Evolutionary conservation across 2,113 vertebrate species (phyloP).

Genomic region (Hydropotes inermis): DNA sequence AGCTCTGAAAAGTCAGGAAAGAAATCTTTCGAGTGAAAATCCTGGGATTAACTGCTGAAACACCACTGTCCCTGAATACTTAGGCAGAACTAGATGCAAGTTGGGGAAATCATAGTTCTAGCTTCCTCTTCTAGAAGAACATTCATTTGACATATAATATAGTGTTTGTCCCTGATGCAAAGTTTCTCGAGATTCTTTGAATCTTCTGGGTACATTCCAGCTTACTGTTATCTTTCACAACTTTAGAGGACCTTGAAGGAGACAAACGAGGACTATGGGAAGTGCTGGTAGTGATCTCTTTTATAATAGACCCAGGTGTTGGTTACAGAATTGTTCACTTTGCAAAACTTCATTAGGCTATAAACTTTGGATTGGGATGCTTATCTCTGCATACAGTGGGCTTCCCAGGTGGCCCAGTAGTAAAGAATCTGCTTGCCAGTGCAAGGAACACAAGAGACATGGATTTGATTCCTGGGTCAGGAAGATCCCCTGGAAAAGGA

Average conservation of each 20-base stretch:
- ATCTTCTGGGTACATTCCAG: not conserved
- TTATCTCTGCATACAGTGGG: not conserved
- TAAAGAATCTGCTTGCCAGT: not conserved
- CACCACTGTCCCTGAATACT: not conserved
- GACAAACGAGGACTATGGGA: not conserved
- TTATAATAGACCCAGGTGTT: not conserved
- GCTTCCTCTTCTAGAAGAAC: not conserved
- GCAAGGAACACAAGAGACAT: not conserved
- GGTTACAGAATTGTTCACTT: not conserved
- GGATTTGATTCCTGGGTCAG: not conserved
- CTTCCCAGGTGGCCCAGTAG: not conserved
- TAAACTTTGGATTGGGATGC: not conserved
- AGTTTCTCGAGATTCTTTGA: not conserved
- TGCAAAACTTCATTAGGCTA: not conserved
- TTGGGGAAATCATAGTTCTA: not conserved
- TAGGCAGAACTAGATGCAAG: not conserved
- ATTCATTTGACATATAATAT: not conserved
- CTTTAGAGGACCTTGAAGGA: not conserved
- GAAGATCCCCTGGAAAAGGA: not conserved
- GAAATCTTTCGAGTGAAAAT: not conserved
- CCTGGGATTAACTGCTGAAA: not conserved
- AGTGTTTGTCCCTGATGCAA: not conserved
- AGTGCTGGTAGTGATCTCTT: not conserved
- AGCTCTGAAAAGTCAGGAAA: not conserved
- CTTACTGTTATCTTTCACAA: not conserved